Evolutionary conservation across 2,888 invertebrate genomes (phyloP), one percentile per base, ranked within the genome.

Genomic region (Volucella zonaria): DNA sequence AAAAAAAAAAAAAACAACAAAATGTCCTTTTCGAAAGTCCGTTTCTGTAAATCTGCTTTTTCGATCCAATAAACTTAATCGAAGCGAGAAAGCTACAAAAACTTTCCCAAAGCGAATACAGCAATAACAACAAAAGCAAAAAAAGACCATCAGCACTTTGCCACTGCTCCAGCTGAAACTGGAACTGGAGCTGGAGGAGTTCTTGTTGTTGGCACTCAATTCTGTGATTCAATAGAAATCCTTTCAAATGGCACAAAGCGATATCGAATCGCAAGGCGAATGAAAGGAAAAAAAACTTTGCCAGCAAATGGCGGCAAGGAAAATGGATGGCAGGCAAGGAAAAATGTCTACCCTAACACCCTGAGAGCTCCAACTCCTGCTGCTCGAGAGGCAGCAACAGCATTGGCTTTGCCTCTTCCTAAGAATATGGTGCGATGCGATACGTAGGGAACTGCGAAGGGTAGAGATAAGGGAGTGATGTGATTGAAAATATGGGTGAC

Each of bases 401-500:
- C 23, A 3, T 3, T 23, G 23, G 1, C 4, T 23, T 23, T 23
- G 1, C 23, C 23, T 23, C 4, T 0, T 2, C 31, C 6, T 31
- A 31, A 3, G 31, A 31, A 31, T 31, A 31, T 31, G 31, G 4
- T 31, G 31, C 31, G 31, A 31, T 31, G 6, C 31, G 3, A 23
- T n/a, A n/a, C n/a, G n/a, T n/a, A 23, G 1, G 4, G 6, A 31
- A 31, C 31, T 31, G 6, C 31, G 12, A 45, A 42, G 40, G 10
- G 2, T 10, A 6, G 23, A 14, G 15, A 8, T 6, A 18, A 45
- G 45, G 42, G 64, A 51, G 70, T 18, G 58, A 82, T 77, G 61
- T 73, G 59, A 82, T 82, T 82, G 82, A 77, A 82, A 82, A 70
- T 77, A 73, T 54, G 73, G 82, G 77, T 77, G 71, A 82, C 61